Evolutionary conservation across 2,113 vertebrate genomes (phyloP).

Genomic region (Grantiella picta): DNA sequence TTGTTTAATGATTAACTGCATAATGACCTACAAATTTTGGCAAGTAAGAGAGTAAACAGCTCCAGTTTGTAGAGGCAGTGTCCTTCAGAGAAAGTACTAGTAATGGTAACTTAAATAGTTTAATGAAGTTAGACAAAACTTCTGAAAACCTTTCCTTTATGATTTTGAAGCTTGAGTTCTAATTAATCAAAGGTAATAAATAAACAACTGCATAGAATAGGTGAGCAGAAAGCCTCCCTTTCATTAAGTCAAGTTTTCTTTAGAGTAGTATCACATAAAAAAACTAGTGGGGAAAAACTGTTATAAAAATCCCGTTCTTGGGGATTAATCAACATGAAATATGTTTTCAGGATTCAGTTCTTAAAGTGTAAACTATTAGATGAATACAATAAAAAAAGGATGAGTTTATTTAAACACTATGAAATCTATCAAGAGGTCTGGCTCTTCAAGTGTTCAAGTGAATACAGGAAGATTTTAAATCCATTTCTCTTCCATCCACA

Average conservation of each 20-base stretch:
- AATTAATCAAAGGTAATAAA: constrained; percentile 4
- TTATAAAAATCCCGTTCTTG: not conserved
- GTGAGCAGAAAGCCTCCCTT: not conserved
- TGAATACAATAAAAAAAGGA: not conserved
- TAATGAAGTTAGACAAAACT: not conserved
- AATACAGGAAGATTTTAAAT: not conserved
- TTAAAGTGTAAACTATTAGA: not conserved
- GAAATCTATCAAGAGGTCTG: not conserved
- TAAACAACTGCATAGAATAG: not conserved
- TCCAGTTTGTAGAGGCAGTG: not conserved
- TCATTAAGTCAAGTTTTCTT: not conserved
- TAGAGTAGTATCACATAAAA: not conserved
- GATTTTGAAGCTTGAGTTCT: not conserved
- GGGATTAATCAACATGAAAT: not conserved
- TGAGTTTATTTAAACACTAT: not conserved
- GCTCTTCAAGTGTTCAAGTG: not conserved
- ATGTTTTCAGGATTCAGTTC: not conserved
- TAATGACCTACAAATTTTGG: not conserved
- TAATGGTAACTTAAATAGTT: not conserved
- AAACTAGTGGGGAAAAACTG: not conserved
- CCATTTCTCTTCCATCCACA: not conserved
- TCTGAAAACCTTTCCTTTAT: not conserved
- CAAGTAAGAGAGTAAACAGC: not conserved
- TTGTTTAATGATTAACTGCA: not conserved
- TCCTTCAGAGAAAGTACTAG: not conserved